A percentile compares a stretch with the other conserved stretches of the same genome.
phyloP scores from a whole-genome alignment of 2,113 vertebrate genomes.

The Phoenicopterus ruber region DNA sequence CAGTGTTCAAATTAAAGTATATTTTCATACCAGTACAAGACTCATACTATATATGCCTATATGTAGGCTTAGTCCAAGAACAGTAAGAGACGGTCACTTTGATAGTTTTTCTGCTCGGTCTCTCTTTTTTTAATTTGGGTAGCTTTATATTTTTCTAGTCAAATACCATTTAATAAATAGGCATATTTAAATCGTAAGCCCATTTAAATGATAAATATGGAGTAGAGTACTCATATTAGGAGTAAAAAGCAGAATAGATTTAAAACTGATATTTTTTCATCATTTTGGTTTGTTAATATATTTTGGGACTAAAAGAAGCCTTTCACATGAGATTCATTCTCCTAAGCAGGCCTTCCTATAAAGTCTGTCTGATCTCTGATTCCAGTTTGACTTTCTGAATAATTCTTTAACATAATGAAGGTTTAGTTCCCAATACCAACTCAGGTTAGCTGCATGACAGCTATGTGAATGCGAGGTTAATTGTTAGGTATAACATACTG shows the following conservation, averaged over 20 bases:
- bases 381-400: constrained; percentile 11
- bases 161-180: background rate
- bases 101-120: background rate
- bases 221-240: background rate
- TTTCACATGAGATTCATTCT: background rate
- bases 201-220: background rate
- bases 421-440: background rate
- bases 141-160: background rate
- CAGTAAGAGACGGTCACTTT: background rate
- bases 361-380: background rate
- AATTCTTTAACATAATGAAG: background rate
- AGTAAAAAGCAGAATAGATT: background rate
- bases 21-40: background rate
- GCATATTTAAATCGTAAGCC: background rate
- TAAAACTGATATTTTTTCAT: background rate
- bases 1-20: background rate
- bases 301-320: background rate
- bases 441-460: background rate
- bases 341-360: background rate
- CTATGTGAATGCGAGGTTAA: constrained; percentile 2
- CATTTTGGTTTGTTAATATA: background rate
- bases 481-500: background rate
- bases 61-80: background rate
- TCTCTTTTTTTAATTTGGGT: background rate
- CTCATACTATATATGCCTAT: background rate